Evolutionary conservation across 1,140 invertebrate species (phyloP).

Genomic region (Drosophila littoralis): DNA sequence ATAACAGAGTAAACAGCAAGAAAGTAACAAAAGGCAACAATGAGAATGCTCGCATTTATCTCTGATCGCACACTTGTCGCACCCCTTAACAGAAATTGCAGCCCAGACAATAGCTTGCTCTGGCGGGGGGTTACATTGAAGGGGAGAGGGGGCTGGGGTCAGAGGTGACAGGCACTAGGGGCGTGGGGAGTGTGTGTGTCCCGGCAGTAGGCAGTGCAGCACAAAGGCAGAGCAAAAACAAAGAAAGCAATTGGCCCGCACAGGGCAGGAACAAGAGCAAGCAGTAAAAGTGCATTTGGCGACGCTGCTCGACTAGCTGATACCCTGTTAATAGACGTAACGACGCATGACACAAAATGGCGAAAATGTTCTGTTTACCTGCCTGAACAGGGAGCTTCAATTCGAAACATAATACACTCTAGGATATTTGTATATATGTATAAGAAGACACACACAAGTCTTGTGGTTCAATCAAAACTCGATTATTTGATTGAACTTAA

Average conservation of each 20-base stretch:
- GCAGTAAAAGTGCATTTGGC: background rate
- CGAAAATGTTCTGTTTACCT: too few relatives aligned
- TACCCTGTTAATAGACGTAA: background rate
- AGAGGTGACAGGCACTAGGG: too few relatives aligned
- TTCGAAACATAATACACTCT: too few relatives aligned
- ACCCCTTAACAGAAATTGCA: constrained; percentile 5
- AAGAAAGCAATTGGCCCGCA: constrained; percentile 25
- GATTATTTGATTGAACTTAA: too few relatives aligned
- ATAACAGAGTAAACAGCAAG: constrained; percentile 45
- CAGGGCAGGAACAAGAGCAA: background rate
- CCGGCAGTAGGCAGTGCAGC: constrained; percentile 6
- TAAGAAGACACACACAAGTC: too few relatives aligned
- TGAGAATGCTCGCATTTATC: constrained; percentile 49
- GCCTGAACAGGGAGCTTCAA: too few relatives aligned
- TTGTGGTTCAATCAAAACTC: too few relatives aligned
- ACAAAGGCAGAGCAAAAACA: constrained; percentile 49
- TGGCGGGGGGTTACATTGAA: background rate
- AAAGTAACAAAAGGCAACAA: constrained; percentile 50
- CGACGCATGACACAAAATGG: too few relatives aligned
- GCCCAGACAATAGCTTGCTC: background rate
- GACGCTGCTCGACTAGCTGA: background rate
- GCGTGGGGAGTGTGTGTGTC: background rate
- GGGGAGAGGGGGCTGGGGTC: background rate
- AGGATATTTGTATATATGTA: too few relatives aligned
- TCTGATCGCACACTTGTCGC: constrained; percentile 52